phyloP scores from a whole-genome alignment of 2,888 invertebrate species.

The Prosapia bicincta region DNA sequence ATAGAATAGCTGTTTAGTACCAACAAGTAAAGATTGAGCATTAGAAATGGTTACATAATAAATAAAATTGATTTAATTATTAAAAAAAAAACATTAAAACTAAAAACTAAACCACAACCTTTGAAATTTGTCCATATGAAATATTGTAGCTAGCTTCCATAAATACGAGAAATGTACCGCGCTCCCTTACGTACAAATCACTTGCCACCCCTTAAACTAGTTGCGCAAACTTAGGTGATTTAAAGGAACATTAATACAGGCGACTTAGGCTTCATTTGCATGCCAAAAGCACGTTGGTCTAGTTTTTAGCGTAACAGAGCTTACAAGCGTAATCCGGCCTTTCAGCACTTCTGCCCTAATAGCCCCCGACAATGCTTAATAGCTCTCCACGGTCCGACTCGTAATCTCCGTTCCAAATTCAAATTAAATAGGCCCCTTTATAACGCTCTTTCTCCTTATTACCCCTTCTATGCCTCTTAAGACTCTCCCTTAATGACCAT shows the following conservation, averaged over 20 bases:
- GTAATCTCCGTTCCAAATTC: conserved; percentile 2
- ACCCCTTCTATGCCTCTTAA: background rate
- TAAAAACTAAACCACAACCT: no score
- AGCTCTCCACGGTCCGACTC: background rate
- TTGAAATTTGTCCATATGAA: no score
- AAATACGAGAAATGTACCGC: no score
- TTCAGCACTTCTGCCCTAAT: background rate
- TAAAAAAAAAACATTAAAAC: no score
- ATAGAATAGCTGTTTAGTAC: no score
- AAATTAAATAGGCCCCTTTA: background rate
- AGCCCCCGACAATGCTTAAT: background rate
- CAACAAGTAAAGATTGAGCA: no score
- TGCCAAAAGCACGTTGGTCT: background rate
- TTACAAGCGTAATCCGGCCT: background rate
- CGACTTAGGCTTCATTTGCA: background rate
- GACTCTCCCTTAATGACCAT: background rate
- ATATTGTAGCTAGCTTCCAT: no score
- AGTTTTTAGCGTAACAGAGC: background rate
- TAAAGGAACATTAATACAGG: background rate
- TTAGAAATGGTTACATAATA: no score
- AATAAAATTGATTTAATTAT: no score
- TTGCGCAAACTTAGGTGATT: background rate
- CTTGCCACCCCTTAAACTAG: background rate
- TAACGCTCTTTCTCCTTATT: background rate
- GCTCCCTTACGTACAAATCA: background rate